phyloP scores from a whole-genome alignment of 2,113 vertebrate species.

The Oreotrochilus melanogaster region DNA sequence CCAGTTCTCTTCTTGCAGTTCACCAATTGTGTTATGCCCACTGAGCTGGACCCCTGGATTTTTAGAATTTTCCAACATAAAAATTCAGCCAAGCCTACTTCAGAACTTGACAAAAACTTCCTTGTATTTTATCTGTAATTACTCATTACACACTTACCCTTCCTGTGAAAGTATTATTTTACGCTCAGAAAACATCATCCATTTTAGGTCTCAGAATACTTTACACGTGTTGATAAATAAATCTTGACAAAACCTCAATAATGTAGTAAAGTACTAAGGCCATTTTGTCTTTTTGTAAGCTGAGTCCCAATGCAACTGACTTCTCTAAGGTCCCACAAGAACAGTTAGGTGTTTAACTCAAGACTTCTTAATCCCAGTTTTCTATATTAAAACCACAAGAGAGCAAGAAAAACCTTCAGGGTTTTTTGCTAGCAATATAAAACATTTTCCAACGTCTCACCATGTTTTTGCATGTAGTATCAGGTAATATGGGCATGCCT shows the following conservation, averaged over 20 bases:
- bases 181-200: neutral
- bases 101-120: neutral
- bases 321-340: slow-evolving; percentile 3
- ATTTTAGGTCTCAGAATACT: neutral
- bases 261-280: neutral
- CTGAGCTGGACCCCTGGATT: neutral
- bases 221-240: neutral
- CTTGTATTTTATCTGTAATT: neutral
- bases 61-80: neutral
- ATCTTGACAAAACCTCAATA: neutral
- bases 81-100: neutral
- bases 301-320: neutral
- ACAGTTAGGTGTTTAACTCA: neutral
- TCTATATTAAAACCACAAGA: neutral
- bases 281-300: slow-evolving; percentile 20
- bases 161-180: neutral
- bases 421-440: slow-evolving; percentile 34
- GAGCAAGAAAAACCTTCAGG: neutral
- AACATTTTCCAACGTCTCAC: slow-evolving; percentile 34
- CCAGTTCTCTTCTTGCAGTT: neutral
- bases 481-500: slow-evolving; percentile 48
- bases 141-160: neutral
- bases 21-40: neutral
- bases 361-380: neutral
- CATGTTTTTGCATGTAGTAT: slow-evolving; percentile 57